Evolutionary conservation across 2,113 vertebrate species (phyloP), one percentile per base, ranked within the genome.

Genomic region (Erinaceus europaeus): DNA sequence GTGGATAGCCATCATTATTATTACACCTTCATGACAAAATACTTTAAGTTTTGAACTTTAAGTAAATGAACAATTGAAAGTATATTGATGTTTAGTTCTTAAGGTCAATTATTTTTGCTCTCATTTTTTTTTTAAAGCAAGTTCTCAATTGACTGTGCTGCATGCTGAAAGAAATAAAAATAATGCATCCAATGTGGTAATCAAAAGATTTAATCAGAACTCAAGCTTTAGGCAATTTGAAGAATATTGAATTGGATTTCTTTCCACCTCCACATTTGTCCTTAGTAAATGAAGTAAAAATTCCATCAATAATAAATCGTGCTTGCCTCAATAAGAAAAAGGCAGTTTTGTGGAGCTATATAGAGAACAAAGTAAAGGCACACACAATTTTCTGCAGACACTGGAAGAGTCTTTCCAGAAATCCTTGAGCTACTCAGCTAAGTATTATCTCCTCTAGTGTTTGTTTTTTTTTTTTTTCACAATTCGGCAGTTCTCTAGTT

Each of bases 161-260:
- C 5, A 15, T 65, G 4, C 72, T 38, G 36, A 90, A 77, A n/a
- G 5, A 62, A 82, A 74, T 75, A 89, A 55, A 80, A 89, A 86
- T 77, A 77, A 71, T 59, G 2, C 27, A 80, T 78, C 8, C 59
- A 61, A 18, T 5, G 20, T 74, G 9, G 71, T 79, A 87, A 88
- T 75, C 46, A 50, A 36, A 93, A 83, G 20, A 9, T 68, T 82
- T 92, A 62, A 90, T 93, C 46, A 91, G 86, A 52, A 57, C 0
- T 86, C 59, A 17, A 62, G 6, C 50, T 65, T 74, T 27, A 92
- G 55, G 5, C 50, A 15, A 87, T 93, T 61, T 86, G 8, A 40
- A 89, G 72, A 52, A 25, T 64, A 6, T 18, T 50, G 12, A 80
- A 74, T 50, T 64, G 27, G 9, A 13, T 83, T 75, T 91, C 34